Base-by-base conservation (phyloP, 2,797 vertebrate genomes). In the Pelochelys cantorii region DNA sequence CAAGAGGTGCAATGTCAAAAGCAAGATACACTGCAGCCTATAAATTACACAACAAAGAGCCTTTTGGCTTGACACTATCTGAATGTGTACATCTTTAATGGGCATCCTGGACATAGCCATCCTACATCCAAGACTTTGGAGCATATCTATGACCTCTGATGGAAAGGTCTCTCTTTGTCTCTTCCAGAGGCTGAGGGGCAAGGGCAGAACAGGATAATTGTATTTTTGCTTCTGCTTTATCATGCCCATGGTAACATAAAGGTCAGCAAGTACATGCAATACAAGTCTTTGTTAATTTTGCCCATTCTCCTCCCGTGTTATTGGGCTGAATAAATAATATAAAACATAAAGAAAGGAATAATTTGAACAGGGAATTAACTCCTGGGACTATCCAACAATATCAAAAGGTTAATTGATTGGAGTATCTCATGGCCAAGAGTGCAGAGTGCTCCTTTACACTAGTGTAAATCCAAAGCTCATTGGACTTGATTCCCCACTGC, bases 41-140 rank as follows among this genome's bases (percentile, higher is more conserved):
- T 59, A 79, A 9, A 83, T 2, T 48, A 48, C 74, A 75, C 74
- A 42, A 25, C 13, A 22, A 74, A 23, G 34, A 48, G 23, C 74
- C 42, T 25, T 75, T 48, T 23, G 1, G 34, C 54, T 42, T 54
- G 18, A 2, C 0, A 0, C 18, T 13, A 74, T 83, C 79, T 15
- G 37, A 34, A 5, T 1, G 34, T 34, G 78, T 37, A 0, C 0
- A 11, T 31, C 22, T n/a, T 48, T 7, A 5, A 81, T 0, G 0
- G 57, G 86, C 62, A 84, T 86, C 59, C 92, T 48, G 42, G 25
- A 27, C 37, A 48, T 12, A 25, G 13, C 25, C 42, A 48, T 12
- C 10, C 37, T 37, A 27, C 22, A 42, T 25, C 34, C 42, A 75
- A 75, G 37, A 23, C 71, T 37, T 75, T 48, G 25, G 42, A 25